phyloP scores from a whole-genome alignment of 2,113 vertebrate genomes.

The Malurus elegans region DNA sequence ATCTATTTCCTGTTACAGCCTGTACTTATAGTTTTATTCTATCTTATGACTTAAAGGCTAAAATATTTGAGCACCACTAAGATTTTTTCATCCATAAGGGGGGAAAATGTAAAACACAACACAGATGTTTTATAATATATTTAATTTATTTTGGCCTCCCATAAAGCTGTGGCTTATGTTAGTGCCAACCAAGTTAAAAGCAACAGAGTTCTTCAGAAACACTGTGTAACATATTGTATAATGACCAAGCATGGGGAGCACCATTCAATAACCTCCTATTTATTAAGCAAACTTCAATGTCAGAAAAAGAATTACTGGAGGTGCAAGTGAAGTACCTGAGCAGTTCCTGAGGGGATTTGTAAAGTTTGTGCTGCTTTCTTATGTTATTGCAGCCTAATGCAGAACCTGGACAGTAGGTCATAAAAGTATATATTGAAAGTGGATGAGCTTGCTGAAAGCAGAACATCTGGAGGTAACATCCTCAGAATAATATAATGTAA shows the following conservation, averaged over 20 bases:
- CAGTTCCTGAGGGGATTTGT: not conserved
- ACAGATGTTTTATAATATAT: slow-evolving; percentile 43
- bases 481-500: not conserved
- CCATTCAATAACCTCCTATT: not conserved
- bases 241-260: not conserved
- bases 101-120: not conserved
- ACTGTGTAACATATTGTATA: not conserved
- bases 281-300: not conserved
- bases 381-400: not conserved
- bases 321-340: not conserved
- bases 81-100: slow-evolving; percentile 27
- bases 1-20: slow-evolving; percentile 34
- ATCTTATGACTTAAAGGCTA: slow-evolving; percentile 47
- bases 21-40: slow-evolving; percentile 42
- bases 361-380: slow-evolving; percentile 18
- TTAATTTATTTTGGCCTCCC: slow-evolving; percentile 47
- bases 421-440: not conserved
- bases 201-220: slow-evolving; percentile 9
- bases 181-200: slow-evolving; percentile 42
- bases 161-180: slow-evolving; percentile 29
- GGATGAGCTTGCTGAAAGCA: not conserved
- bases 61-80: slow-evolving; percentile 54
- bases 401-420: not conserved
- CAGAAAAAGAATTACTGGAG: not conserved
- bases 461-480: not conserved